phyloP scores from a whole-genome alignment of 2,113 vertebrate species.

The Neolamprologus sp. region DNA sequence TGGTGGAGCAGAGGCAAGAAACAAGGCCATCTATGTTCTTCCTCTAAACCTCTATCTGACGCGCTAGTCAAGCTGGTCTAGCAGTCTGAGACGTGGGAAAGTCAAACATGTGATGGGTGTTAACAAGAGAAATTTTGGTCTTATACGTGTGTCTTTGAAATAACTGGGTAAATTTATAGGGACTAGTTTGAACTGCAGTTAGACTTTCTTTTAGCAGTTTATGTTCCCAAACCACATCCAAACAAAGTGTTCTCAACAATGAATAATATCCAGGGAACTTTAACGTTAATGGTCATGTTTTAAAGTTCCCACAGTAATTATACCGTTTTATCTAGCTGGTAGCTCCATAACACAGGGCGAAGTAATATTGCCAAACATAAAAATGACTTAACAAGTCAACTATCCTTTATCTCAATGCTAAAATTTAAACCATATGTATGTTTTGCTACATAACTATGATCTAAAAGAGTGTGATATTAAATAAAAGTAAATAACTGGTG shows the following conservation, averaged over 20 bases:
- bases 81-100: neutral
- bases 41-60: neutral
- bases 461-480: neutral
- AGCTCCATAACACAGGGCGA: neutral
- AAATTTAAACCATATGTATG: neutral
- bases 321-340: neutral
- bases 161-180: neutral
- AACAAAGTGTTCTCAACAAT: neutral
- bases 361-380: neutral
- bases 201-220: neutral
- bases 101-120: neutral
- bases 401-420: neutral
- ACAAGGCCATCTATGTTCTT: slow-evolving; percentile 42
- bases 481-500: neutral
- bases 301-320: neutral
- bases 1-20: slow-evolving; percentile 9
- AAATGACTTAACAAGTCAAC: neutral
- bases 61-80: neutral
- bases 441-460: neutral
- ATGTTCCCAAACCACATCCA: neutral
- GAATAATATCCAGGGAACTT: neutral
- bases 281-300: neutral
- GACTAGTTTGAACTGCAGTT: neutral
- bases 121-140: neutral
- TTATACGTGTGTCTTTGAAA: neutral